Conservation (phyloP, 2,113 vertebrate species). For the Progne subis region DNA sequence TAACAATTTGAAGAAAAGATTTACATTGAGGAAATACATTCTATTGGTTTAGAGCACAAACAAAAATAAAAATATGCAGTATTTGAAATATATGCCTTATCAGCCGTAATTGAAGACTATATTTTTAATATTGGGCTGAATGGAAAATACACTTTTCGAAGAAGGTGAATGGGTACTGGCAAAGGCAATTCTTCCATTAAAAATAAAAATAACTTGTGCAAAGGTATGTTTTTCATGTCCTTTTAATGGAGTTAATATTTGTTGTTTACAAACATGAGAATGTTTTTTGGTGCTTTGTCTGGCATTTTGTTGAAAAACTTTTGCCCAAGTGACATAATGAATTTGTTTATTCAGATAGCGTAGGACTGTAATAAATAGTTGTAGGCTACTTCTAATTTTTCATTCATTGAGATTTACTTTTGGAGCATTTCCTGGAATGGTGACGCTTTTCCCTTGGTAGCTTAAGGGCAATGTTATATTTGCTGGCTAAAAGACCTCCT, state of each 20-base stretch:
- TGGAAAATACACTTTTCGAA: neutral
- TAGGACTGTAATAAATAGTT: neutral
- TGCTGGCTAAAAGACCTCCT: neutral
- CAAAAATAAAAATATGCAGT: neutral
- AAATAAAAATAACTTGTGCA: neutral
- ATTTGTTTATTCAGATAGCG: neutral
- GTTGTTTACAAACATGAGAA: neutral
- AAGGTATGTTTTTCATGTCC: neutral
- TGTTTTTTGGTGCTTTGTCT: neutral
- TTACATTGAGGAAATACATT: neutral
- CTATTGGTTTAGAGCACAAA: neutral
- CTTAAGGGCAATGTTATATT: neutral
- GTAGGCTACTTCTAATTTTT: neutral
- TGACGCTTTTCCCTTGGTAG: neutral
- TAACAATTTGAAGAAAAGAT: neutral
- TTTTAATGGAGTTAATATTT: neutral
- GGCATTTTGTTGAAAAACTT: neutral
- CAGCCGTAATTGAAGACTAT: neutral
- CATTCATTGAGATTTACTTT: neutral
- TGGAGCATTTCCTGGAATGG: neutral
- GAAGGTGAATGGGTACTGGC: neutral
- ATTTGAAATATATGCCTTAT: neutral
- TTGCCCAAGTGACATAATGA: neutral
- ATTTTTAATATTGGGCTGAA: neutral
- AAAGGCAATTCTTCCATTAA: neutral